phyloP scores from a whole-genome alignment of 2,888 invertebrate genomes.

The Unio pictorum region DNA sequence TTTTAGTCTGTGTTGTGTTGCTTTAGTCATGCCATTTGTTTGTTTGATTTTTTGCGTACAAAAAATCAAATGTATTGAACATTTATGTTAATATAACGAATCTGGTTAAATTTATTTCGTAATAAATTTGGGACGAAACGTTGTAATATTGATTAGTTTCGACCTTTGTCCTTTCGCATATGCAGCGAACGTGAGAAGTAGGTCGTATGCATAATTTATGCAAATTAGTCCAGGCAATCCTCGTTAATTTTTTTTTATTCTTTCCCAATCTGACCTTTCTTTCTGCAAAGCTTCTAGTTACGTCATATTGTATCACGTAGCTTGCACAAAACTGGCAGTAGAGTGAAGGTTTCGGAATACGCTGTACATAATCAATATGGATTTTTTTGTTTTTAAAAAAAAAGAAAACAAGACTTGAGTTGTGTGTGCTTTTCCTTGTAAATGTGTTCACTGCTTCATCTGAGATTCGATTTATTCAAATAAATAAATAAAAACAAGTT shows the following conservation, averaged over 20 bases:
- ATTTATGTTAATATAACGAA: background rate
- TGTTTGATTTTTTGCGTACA: background rate
- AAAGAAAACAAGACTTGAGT: too few relatives aligned
- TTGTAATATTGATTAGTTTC: slow-evolving; percentile 21
- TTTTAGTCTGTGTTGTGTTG: slow-evolving; percentile 9
- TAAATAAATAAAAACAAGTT: background rate
- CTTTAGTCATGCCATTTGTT: background rate
- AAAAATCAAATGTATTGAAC: background rate
- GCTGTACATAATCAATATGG: too few relatives aligned
- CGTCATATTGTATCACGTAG: too few relatives aligned
- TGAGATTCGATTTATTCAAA: background rate
- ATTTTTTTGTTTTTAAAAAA: too few relatives aligned
- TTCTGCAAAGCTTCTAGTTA: too few relatives aligned
- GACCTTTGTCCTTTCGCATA: slow-evolving; percentile 65
- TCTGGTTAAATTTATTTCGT: too few relatives aligned
- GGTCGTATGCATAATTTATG: slow-evolving; percentile 67
- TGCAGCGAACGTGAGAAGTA: slow-evolving; percentile 47
- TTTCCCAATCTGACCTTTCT: background rate
- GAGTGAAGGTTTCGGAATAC: too few relatives aligned
- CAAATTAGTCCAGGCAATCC: slow-evolving; percentile 40
- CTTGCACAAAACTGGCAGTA: too few relatives aligned
- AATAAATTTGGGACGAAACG: background rate
- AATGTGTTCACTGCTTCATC: too few relatives aligned
- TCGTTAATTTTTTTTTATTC: slow-evolving; percentile 7
- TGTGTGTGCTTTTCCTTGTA: too few relatives aligned